Base-by-base conservation (phyloP, 2,888 invertebrate genomes). In the Morpho helenor region DNA sequence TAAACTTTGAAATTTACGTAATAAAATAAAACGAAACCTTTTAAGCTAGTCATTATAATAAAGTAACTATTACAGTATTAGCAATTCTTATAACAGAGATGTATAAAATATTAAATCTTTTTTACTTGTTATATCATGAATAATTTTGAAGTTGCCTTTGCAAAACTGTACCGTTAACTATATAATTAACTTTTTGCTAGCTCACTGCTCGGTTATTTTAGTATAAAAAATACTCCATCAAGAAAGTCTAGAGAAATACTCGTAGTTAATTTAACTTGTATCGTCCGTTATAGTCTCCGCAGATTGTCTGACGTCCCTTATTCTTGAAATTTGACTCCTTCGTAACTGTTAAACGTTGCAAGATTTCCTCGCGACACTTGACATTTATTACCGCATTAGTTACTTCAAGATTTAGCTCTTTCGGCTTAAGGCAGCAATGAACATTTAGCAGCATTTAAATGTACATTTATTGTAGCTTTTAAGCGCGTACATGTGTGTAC, bases 301-400 rank as follows among this genome's bases (percentile, higher is more conserved):
- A 57, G 50, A 53, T 47, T 52, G 44, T 39, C 49, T 52, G 40
- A 41, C 52, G 44, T 57, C 45, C 51, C 49, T 44, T 47, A 57
- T 56, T 57, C 53, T 51, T 57, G 49, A 60, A 59, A 59, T 55
- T 52, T 55, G 45, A 56, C 49, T 56, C 49, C 49, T 49, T 42
- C 31, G 45, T 43, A 52, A 52, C 48, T 48, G 51, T 43, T 16
- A 31, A 48, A 48, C 42, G 10, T 43, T 23, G 39, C 5, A 47
- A 31, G 41, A 5, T 44, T 50, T 43, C 22, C 54, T 47, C 46
- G 22, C 8, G 5, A 44, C 39, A 53, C 8, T 31, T 48, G 8
- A 10, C 49, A 10, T 44, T 45, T 48, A 60, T 51, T 60, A 47
- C 53, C 40, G 43, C 23, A 55, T 60, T 57, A 49, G 45, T 46